Conservation (phyloP, 2,888 invertebrate species). For the Eristalinus aeneus region DNA sequence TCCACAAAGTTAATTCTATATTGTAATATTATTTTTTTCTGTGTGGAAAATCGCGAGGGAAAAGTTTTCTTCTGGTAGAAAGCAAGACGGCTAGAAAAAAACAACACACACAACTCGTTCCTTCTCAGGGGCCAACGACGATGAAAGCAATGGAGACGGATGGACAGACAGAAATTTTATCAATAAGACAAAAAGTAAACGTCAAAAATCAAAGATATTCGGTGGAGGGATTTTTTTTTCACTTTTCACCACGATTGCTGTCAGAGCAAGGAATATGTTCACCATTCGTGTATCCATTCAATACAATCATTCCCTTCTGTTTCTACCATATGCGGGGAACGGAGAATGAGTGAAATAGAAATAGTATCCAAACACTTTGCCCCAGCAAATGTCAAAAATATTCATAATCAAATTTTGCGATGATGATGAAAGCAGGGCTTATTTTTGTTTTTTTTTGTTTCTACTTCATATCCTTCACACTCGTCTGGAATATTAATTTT, state of each 20-base stretch:
- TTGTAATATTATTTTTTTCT: slow-evolving; percentile 45
- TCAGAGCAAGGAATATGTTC: slow-evolving; percentile 14
- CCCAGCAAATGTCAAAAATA: slow-evolving; percentile 39
- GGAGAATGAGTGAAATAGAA: neutral
- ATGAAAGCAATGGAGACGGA: slow-evolving; percentile 19
- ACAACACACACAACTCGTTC: slow-evolving; percentile 53
- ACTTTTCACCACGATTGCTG: slow-evolving; percentile 41
- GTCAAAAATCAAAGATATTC: slow-evolving; percentile 44
- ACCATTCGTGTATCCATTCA: neutral
- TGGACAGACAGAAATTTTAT: slow-evolving; percentile 49
- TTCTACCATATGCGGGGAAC: neutral
- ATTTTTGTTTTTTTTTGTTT: slow-evolving; percentile 29
- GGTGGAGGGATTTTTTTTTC: slow-evolving; percentile 24
- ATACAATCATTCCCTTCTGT: neutral
- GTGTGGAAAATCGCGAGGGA: slow-evolving; percentile 64
- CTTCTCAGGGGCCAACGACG: slow-evolving; percentile 19
- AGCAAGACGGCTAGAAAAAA: slow-evolving; percentile 54
- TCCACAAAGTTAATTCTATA: slow-evolving; percentile 36
- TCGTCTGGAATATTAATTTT: neutral
- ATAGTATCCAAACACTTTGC: neutral
- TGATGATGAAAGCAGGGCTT: slow-evolving; percentile 51
- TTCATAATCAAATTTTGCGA: slow-evolving; percentile 36
- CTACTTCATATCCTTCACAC: neutral
- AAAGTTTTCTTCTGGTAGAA: slow-evolving; percentile 58
- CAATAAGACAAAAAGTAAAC: slow-evolving; percentile 53